phyloP scores from a whole-genome alignment of 2,113 vertebrate species.

The Dinomys branickii region DNA sequence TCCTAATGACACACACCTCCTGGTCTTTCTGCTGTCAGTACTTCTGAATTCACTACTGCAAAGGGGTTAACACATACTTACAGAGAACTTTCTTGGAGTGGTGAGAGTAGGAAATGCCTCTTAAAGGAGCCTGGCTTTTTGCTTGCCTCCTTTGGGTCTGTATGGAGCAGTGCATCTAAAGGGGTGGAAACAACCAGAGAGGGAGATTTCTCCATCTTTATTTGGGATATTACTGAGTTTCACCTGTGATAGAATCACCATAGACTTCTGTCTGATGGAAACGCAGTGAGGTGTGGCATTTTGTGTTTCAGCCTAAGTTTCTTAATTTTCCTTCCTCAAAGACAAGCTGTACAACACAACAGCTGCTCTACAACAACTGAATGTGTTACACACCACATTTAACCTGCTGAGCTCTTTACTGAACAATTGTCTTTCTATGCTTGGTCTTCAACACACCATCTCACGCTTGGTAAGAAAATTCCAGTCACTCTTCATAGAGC shows the following conservation, averaged over 20 bases:
- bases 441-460: not conserved
- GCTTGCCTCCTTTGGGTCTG: not conserved
- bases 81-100: not conserved
- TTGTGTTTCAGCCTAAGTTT: not conserved
- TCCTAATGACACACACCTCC: not conserved
- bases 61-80: not conserved
- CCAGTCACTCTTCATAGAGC: not conserved
- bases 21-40: not conserved
- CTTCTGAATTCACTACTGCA: not conserved
- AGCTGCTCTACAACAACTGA: not conserved
- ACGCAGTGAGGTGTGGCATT: not conserved
- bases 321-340: not conserved
- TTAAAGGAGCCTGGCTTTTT: not conserved
- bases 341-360: not conserved
- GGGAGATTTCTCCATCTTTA: not conserved
- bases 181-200: not conserved
- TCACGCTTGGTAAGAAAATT: not conserved
- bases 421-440: not conserved
- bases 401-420: not conserved
- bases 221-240: not conserved
- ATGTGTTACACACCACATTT: not conserved
- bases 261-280: not conserved
- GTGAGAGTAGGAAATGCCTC: not conserved
- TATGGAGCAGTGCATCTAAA: no score
- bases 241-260: not conserved